These are phyloP conservation scores for Pangasius krempfi DNA, from an alignment of 2,797 vertebrate species.

Conservation along the genomic window DNA sequence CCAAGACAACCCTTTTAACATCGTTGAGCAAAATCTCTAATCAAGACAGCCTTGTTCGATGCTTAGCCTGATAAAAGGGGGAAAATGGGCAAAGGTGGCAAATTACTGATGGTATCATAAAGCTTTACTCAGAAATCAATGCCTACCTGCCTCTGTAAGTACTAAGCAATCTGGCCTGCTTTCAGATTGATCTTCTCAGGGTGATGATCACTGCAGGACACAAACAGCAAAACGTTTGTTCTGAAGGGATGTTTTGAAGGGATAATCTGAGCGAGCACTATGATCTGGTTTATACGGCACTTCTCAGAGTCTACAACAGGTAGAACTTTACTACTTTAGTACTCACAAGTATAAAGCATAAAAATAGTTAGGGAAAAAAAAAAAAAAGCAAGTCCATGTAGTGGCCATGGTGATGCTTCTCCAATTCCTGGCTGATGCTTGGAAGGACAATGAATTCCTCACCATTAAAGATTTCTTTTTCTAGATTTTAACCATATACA, in stretches of 20 bases:
- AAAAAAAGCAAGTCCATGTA: not conserved
- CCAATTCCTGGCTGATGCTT: not conserved
- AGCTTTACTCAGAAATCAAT: slow-evolving; percentile 30
- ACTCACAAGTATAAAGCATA: not conserved
- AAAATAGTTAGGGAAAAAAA: not conserved
- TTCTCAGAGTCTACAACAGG: not conserved
- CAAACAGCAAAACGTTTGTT: slow-evolving; percentile 13
- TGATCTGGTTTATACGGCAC: not conserved
- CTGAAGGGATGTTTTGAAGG: no score
- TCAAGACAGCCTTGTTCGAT: slow-evolving; percentile 9
- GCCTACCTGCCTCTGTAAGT: slow-evolving; percentile 31
- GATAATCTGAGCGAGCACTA: not conserved
- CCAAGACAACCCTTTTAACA: not conserved
- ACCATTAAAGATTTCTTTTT: not conserved
- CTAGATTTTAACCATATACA: not conserved
- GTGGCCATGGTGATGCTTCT: not conserved
- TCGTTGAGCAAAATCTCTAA: not conserved
- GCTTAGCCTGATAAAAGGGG: slow-evolving; percentile 21
- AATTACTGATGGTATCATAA: slow-evolving; percentile 46
- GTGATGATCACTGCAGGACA: slow-evolving; percentile 48
- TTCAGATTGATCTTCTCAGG: slow-evolving; percentile 54
- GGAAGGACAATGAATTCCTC: not conserved
- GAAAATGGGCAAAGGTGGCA: slow-evolving; percentile 46
- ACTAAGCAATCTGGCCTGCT: slow-evolving; percentile 43
- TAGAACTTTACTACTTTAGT: not conserved